Evolutionary conservation across 2,888 invertebrate species (phyloP), one percentile per base, ranked within the genome.

Genomic region (Sericinus montela): DNA sequence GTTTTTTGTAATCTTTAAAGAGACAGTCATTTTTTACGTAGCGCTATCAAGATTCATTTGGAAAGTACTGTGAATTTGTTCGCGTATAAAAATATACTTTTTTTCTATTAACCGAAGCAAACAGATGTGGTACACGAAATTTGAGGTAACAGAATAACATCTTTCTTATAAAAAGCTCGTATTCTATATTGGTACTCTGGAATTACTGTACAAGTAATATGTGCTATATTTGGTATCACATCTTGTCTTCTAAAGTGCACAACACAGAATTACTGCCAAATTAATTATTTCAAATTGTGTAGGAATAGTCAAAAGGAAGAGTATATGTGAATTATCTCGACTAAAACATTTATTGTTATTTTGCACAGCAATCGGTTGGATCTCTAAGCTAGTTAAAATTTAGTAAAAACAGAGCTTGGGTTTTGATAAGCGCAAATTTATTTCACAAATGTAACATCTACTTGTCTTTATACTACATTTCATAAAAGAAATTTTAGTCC

Each of bases 361-460:
- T 61, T 60, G 62, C 65, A 69, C 69, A 69, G 63, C 66, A 64
- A 68, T 61, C 67, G 66, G 68, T 73, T 72, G 69, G 67, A 67
- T 70, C 55, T 55, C 57, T 28, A 47, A 35, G 29, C 28, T 13
- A 35, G 28, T 25, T 34, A 36, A 1, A 10, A 36, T 23, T 39
- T 19, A 23, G 34, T 36, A 19, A 54, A 54, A 60, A 53, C 55
- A 46, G 19, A 19, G 39, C 19, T 11, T 8, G 14, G 30, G 14
- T 28, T 34, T 19, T 38, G 23, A 43, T 32, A 44, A 38, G 44
- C 34, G 36, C 34, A 51, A 48, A 58, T 46, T 55, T 40, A 44
- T 55, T 54, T 54, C 60, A 63, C 77, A 67, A 75, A 78, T 75
- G 75, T 74, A 78, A 75, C 79, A 80, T 75, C 75, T 78, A 77